These are phyloP conservation scores for Hycleus cichorii DNA, from an alignment of 1,140 invertebrate species.

Conservation along the genomic window DNA sequence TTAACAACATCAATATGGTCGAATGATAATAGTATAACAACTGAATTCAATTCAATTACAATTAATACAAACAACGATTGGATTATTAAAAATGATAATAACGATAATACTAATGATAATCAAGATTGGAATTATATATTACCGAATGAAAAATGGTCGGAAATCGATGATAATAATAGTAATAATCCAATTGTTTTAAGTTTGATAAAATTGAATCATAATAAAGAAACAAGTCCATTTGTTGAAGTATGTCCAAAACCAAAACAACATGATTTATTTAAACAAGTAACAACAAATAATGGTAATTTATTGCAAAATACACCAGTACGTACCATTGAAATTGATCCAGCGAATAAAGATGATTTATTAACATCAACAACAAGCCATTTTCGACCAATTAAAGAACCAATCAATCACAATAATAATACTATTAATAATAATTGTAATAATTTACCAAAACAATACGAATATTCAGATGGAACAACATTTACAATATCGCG, in stretches of 20 bases:
- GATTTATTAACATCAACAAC: conserved; percentile 62
- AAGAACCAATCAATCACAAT: conserved; percentile 43
- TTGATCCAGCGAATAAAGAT: conserved; percentile 41
- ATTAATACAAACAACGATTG: conserved; percentile 18
- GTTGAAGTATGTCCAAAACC: conserved; percentile 47
- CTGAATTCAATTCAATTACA: conserved; percentile 21
- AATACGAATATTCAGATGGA: conserved; percentile 51
- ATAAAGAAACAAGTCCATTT: conserved; percentile 49
- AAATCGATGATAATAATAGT: conserved; percentile 17
- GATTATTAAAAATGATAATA: conserved; percentile 9
- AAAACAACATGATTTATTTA: conserved; percentile 22
- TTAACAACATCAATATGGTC: conserved; percentile 44
- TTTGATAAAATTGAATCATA: conserved; percentile 47
- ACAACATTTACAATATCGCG: conserved; percentile 60
- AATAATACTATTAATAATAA: background rate
- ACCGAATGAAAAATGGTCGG: conserved; percentile 20
- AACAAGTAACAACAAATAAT: background rate
- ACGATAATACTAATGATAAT: background rate
- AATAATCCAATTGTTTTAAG: conserved; percentile 22
- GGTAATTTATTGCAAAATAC: background rate
- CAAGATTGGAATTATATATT: conserved; percentile 12
- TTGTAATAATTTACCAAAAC: conserved; percentile 25
- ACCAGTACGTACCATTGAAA: conserved; percentile 12
- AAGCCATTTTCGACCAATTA: conserved; percentile 71
- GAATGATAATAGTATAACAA: conserved; percentile 13